phyloP scores from a whole-genome alignment of 2,113 vertebrate genomes.

The Picathartes gymnocephalus region DNA sequence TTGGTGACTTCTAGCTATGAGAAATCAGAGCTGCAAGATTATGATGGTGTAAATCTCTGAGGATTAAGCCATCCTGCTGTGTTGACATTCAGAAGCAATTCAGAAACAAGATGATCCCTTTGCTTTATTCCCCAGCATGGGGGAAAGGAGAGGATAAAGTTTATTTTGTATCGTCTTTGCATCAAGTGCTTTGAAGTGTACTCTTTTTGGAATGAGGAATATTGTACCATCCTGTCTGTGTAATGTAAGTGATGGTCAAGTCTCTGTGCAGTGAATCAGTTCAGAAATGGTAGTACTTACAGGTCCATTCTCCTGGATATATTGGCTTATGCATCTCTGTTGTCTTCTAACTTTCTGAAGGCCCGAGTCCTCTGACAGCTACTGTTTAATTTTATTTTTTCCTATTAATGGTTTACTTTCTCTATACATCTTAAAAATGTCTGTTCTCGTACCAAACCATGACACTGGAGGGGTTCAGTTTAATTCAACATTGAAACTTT shows the following conservation, averaged over 20 bases:
- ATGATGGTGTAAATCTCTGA: neutral
- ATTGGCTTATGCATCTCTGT: neutral
- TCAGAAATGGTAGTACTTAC: neutral
- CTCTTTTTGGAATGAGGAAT: neutral
- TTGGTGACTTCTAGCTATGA: neutral
- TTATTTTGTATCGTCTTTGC: neutral
- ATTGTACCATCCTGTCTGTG: neutral
- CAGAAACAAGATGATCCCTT: neutral
- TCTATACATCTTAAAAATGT: neutral
- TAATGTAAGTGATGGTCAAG: neutral
- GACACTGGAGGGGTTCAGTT: neutral
- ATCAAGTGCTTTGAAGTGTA: neutral
- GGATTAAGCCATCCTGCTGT: constrained; percentile 1
- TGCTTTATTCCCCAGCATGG: constrained; percentile 11
- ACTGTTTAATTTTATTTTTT: neutral
- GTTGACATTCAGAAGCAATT: constrained; percentile 7
- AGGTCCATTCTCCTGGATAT: neutral
- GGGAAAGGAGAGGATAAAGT: neutral
- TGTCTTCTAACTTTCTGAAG: neutral
- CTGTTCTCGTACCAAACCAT: neutral
- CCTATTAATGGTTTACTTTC: neutral
- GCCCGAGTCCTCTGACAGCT: neutral
- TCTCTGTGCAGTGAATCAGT: neutral
- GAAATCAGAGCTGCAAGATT: neutral
- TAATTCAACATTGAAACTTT: neutral